These are phyloP conservation scores for Melanostoma scalare DNA, from an alignment of 2,888 invertebrate genomes.

Conservation along the genomic window DNA sequence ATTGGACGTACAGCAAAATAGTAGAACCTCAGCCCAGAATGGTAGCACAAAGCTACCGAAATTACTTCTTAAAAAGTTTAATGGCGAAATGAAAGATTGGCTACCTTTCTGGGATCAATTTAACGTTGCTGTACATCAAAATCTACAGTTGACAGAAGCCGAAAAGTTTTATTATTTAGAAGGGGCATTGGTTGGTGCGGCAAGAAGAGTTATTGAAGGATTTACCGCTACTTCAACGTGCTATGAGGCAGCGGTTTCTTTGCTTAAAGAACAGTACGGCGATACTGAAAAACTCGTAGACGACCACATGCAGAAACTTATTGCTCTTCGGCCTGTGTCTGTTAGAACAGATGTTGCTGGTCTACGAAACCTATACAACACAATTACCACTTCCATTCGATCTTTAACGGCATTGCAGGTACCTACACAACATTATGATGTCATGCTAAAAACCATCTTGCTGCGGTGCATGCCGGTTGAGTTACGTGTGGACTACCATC, in stretches of 20 bases:
- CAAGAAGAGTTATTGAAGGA: constrained; percentile 22
- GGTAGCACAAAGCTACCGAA: too few relatives aligned
- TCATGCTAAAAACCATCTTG: constrained; percentile 17
- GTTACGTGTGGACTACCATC: background rate
- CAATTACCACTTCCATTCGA: constrained; percentile 21
- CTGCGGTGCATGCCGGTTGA: constrained; percentile 19
- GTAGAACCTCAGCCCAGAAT: background rate
- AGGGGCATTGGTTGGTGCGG: constrained; percentile 11
- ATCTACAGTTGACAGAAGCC: constrained; percentile 2
- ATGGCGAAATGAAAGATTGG: background rate
- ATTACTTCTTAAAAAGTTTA: background rate
- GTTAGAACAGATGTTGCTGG: background rate
- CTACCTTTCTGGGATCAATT: constrained; percentile 4
- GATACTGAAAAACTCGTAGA: constrained; percentile 29
- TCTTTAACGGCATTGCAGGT: constrained; percentile 29
- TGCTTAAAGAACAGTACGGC: constrained; percentile 19
- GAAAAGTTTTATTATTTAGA: constrained; percentile 12
- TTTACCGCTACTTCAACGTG: constrained; percentile 26
- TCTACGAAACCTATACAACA: constrained; percentile 25
- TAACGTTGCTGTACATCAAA: background rate
- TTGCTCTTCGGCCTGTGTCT: constrained; percentile 15
- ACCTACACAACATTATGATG: constrained; percentile 27
- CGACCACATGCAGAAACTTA: constrained; percentile 25
- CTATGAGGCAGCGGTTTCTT: constrained; percentile 24
- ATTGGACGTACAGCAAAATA: too few relatives aligned